A percentile compares a stretch with the other conserved stretches of the same genome.
phyloP scores from a whole-genome alignment of 1,140 invertebrate genomes.

The Sminthurides bifidus region DNA sequence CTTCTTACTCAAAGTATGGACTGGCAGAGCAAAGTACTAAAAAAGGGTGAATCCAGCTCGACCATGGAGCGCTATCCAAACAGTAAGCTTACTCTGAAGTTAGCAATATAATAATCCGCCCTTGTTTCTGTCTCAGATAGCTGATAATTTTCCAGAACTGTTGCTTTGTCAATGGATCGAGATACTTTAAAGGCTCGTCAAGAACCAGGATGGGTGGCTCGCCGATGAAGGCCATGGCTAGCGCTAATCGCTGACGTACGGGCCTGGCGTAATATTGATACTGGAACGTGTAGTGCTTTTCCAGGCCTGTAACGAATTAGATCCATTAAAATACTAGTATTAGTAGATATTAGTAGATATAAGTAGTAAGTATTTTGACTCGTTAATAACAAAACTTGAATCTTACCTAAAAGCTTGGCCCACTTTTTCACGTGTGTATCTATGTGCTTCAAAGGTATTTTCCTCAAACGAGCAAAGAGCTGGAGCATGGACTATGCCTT shows the following conservation, averaged over 20 bases:
- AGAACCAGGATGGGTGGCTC: conserved; percentile 16
- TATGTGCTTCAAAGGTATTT: conserved; percentile 3
- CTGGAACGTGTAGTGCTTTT: not conserved
- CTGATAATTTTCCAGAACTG: conserved; percentile 3
- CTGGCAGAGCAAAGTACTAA: no score
- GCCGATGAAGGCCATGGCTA: conserved; percentile 17
- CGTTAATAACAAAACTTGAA: not conserved
- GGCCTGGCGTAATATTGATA: conserved; percentile 4
- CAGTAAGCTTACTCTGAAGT: conserved; percentile 5
- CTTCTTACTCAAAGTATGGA: no score
- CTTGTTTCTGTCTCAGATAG: not conserved
- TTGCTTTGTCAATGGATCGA: conserved; percentile 5
- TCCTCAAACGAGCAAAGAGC: conserved; percentile 16
- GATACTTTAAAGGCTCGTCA: conserved; percentile 9
- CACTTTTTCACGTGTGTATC: conserved; percentile 8
- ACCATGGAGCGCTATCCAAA: no score
- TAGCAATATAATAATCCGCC: conserved; percentile 6
- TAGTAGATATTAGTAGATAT: no score
- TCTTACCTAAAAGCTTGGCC: conserved; percentile 1
- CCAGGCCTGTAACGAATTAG: not conserved
- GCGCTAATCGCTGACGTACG: conserved; percentile 4
- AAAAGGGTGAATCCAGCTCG: no score
- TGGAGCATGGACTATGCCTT: conserved; percentile 4
- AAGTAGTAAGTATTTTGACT: not conserved
- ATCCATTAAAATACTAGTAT: not conserved